Base-by-base conservation (phyloP, 2,797 vertebrate genomes). In the Pyrocephalus nanus region DNA sequence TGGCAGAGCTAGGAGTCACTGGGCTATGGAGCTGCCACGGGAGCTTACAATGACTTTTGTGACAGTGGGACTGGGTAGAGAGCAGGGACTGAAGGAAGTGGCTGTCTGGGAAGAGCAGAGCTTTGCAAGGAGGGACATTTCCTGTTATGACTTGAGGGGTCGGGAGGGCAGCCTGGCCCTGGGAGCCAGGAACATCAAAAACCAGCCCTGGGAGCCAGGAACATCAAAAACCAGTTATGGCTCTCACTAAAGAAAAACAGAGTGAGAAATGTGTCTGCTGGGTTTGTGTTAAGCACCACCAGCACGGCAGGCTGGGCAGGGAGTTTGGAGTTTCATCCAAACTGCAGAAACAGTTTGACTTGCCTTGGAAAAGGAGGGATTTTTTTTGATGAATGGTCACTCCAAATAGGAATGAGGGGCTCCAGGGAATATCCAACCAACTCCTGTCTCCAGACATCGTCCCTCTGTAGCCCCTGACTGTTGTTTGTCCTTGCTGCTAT, bases 111-210 rank as follows among this genome's bases (percentile, higher is more conserved):
- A 96, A 95, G 78, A 50, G 36, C 70, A 32, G 45, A 47, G 62
- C 91, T 93, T 70, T 81, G 76, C 45, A 16, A 69, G 67, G 81
- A 88, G 47, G 71, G 66, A 67, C 30, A 66, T 96, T 96, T 97
- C 97, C 96, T 97, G 96, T 97, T 97, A 89, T 95, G 94, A 92
- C 77, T 89, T 90, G 70, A 69, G 73, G 76, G 94, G 92, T 93
- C 20, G 14, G 3, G 48, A 94, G 96, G 89, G 92, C 96, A 95
- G 54, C 93, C 53, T 48, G 87, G 92, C 61, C 93, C 89, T 95
- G 93, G 87, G 96, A 96, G 95, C 92, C 50, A 43, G 45, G 60
- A 58, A 95, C 32, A 94, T 93, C 69, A 96, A 93, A 84, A 38
- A 53, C 25, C 45, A 53, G 77, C 70, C 89, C 79, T 88, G 87